phyloP scores from a whole-genome alignment of 2,113 vertebrate species.

The Actenoides lindsayi region DNA sequence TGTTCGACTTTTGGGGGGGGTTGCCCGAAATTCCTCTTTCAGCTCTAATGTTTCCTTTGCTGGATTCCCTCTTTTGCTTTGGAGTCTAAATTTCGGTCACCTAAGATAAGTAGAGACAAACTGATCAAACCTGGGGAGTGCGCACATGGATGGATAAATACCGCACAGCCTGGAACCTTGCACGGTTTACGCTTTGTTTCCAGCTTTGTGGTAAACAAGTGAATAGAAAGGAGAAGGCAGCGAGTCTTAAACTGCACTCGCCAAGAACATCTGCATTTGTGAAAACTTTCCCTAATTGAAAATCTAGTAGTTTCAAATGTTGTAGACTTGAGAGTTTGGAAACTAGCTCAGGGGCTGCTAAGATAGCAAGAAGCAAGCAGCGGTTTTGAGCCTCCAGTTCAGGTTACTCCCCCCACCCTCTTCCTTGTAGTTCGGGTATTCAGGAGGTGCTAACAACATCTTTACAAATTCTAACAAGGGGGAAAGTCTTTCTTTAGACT shows the following conservation, averaged over 20 bases:
- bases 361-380: background rate
- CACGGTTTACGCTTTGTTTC: background rate
- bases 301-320: slow-evolving; percentile 46
- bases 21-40: background rate
- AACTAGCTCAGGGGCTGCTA: slow-evolving; percentile 14
- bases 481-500: slow-evolving; percentile 3
- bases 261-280: slow-evolving; percentile 41
- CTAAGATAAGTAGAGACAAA: background rate
- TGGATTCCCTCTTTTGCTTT: background rate
- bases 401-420: background rate
- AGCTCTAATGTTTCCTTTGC: background rate
- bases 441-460: slow-evolving; percentile 23
- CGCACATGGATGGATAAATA: background rate
- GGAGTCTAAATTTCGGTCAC: background rate
- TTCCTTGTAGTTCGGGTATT: background rate
- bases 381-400: background rate
- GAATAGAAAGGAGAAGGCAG: slow-evolving; percentile 28
- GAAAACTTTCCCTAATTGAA: slow-evolving; percentile 55
- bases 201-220: slow-evolving; percentile 38
- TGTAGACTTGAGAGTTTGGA: slow-evolving; percentile 20
- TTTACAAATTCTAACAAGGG: background rate
- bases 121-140: background rate
- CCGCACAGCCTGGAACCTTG: background rate
- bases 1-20: background rate
- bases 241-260: slow-evolving; percentile 12